phyloP scores from a whole-genome alignment of 2,113 vertebrate species.

The Dunckerocampus dactyliophorus region DNA sequence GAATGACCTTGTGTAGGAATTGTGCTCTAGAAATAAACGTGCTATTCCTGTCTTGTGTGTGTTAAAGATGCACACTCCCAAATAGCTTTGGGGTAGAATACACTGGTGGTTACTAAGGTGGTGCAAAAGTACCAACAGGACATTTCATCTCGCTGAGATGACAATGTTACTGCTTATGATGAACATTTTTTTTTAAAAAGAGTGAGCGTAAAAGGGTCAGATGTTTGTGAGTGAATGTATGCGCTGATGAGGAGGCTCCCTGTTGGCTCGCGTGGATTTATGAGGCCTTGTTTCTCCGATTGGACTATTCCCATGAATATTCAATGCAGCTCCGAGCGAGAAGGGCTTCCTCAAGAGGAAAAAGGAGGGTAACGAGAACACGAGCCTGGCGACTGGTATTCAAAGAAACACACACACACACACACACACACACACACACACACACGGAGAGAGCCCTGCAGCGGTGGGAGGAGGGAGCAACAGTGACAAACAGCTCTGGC shows the following conservation, averaged over 20 bases:
- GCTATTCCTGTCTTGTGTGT: no score
- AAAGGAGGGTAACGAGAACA: conserved; percentile 56
- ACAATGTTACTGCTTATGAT: no score
- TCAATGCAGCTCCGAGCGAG: conserved; percentile 58
- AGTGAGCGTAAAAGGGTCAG: conserved; percentile 17
- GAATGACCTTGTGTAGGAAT: no score
- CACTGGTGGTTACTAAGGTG: no score
- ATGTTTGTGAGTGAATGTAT: conserved; percentile 45
- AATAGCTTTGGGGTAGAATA: no score
- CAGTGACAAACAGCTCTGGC: conserved; percentile 98
- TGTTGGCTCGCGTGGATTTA: conserved; percentile 49
- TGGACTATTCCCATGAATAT: conserved; percentile 66
- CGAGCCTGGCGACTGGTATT: conserved; percentile 40
- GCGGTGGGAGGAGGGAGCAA: conserved; percentile 85
- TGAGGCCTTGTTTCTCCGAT: conserved; percentile 65
- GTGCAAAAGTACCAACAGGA: no score
- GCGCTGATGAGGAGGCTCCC: conserved; percentile 41
- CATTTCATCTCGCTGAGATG: no score
- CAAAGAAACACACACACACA: conserved; percentile 26
- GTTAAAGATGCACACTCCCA: no score
- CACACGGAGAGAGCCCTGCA: conserved; percentile 61
- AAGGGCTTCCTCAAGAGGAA: conserved; percentile 53
- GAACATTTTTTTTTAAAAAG: no score
- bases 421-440: conserved; percentile 24
- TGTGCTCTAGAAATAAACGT: no score